phyloP scores from a whole-genome alignment of 2,113 vertebrate species.

The Cervus canadensis region DNA sequence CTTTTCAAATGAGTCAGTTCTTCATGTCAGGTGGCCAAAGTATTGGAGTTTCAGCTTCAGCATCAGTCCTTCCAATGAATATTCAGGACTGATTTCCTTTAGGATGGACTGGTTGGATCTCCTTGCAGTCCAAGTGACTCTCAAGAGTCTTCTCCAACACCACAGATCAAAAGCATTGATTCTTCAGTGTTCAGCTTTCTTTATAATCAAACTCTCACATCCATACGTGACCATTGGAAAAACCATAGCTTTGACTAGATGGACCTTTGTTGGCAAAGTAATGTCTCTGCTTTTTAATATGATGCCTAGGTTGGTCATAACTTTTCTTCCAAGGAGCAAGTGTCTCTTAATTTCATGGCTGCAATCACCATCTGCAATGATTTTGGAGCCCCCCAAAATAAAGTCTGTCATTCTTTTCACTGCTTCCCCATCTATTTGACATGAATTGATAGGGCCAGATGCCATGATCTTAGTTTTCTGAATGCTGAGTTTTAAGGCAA shows the following conservation, averaged over 20 bases:
- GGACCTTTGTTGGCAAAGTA: neutral
- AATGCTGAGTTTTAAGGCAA: neutral
- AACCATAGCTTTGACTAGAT: neutral
- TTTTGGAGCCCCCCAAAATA: neutral
- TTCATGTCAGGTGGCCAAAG: neutral
- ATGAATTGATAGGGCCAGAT: neutral
- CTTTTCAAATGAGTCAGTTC: neutral
- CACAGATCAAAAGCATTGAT: neutral
- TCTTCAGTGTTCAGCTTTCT: fast-evolving
- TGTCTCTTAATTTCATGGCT: neutral
- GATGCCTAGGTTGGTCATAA: neutral
- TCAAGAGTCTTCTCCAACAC: neutral
- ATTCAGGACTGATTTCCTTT: neutral
- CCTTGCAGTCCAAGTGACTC: neutral
- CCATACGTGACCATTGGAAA: neutral
- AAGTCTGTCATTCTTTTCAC: neutral
- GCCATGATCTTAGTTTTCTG: neutral
- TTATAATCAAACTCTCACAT: neutral
- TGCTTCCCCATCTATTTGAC: neutral
- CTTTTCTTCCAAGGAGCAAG: neutral
- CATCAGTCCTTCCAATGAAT: neutral
- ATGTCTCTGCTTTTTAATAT: neutral
- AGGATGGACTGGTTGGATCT: neutral
- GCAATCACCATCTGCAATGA: neutral
- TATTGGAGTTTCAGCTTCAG: neutral